Base-by-base conservation (phyloP, 2,113 vertebrate genomes). In the Seriola rivoliana region DNA sequence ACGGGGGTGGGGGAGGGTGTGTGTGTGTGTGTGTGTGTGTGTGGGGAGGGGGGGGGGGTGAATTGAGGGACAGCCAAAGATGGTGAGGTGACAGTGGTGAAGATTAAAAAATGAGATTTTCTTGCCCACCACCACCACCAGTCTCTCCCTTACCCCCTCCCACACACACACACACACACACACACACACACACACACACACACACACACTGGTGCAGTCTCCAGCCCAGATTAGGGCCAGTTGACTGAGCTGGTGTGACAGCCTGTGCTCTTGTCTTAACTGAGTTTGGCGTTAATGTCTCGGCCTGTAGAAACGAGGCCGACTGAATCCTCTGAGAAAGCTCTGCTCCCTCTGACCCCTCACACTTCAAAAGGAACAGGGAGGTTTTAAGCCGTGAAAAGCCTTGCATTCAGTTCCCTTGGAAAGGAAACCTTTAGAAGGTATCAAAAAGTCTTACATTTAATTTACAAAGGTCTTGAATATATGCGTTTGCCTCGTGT, bases 241-340 rank as follows among this genome's bases (percentile, higher is more conserved):
- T 14, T 58, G 71, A 83, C 75, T 86, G 88, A 92, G 82, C 86
- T 44, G 71, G 14, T 71, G 80, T 75, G 80, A 85, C 88, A 71
- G 86, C 70, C 73, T 68, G 80, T 8, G 65, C 57, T 79, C 36
- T 12, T 7, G 55, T 71, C 75, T 85, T 79, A 83, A 83, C 79
- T 62, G 23, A 73, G 81, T 80, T 88, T 92, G 84, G 77, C 80
- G 55, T 72, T 54, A n/a, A 78, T 29, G 80, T 85, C 60, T 74
- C 78, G 2, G 74, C 48, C 54, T 7, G 36, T 34, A 68, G 36
- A 66, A 70, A 52, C n/a, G 36, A 58, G 71, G 71, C 4, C 44
- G 64, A 42, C 73, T 58, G 60, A 71, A 34, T 78, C 79, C 64
- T 81, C 69, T 36, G 46, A 68, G 69, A 46, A 50, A 69, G 58